Evolutionary conservation across 2,888 invertebrate genomes (phyloP), one percentile per base, ranked within the genome.

Genomic region (Acrobasis repandana): DNA sequence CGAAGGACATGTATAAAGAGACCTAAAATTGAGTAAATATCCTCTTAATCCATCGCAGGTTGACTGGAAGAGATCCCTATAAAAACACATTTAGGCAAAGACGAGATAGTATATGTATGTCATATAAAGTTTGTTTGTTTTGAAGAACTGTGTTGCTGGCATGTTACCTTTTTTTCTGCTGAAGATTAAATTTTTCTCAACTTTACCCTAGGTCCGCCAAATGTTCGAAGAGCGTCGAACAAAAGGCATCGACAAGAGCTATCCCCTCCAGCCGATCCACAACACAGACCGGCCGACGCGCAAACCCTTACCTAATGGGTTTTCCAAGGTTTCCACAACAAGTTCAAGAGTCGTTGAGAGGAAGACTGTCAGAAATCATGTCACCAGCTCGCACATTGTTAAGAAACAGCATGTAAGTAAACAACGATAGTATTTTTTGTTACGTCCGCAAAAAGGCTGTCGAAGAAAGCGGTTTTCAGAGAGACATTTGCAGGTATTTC

Each of bases 201-300:
- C 15, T 5, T 18, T 10, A 1, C 14, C 18, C 16, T 77, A 95
- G 95, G 96, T 97, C 34, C 94, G 97, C 14, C 97, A 97, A 88
- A 95, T 97, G 95, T 97, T 97, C 76, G 96, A 97, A 76, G 97
- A 97, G 80, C 93, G 96, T 33, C 93, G 96, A 47, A 90, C 92
- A 18, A 95, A 95, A 70, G 96, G 96, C 43, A 95, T 96, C 67
- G 97, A 97, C 85, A 95, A 95, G 73, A 96, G 96, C 77, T 95
- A 96, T 83, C 97, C 96, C 0, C 89, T 97, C 1, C 95, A 96
- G 75, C 97, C 97, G 0, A 93, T 97, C 61, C 93, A 93, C 70
- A 94, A 93, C 72, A 89, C 88, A 72, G 86, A 88, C 38, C 76
- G 85, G 46, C 66, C 75, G 2, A 72, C 77, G 11, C 75, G 86